Evolutionary conservation across 2,797 vertebrate species (phyloP), one percentile per base, ranked within the genome.

Genomic region (Characodon lateralis): DNA sequence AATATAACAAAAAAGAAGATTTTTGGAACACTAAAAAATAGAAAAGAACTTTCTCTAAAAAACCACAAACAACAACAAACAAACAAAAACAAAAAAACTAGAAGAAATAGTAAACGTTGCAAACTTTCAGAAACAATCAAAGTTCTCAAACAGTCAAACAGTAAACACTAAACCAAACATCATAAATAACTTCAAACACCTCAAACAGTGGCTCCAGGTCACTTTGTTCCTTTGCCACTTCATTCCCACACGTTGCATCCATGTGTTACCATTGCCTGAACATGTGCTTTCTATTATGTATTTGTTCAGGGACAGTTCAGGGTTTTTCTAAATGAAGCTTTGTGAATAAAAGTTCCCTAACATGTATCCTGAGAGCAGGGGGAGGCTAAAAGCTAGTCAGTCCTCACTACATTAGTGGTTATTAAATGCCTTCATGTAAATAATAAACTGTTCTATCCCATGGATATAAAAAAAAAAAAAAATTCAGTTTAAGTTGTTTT

Each of bases 51-150:
- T 53, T 53, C 13, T 63, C 10, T 35, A 39, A 31, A 53, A 51
- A 12, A 28, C 56, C 56, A 59, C 35, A 3, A 41, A 55, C 31
- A 56, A 5, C 28, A 1, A 31, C 2, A 6, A 22, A 28, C 35
- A 24, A 4, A 4, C 2, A n/a, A 53, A 13, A 35, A 5, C 2
- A 13, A 65, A n/a, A 41, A 31, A 51, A 65, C 2, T 9, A 31
- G 1, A 31, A 87, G 74, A 76, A 83, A 80, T 61, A 78, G 82
- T 50, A 26, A 78, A 78, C 68, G 59, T 83, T 85, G 1, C 84
- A 43, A n/a, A 43, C 6, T 14, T n/a, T 43, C 9, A n/a, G 31
- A 39, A 43, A 68, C 22, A 68, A 43, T 68, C n/a, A 1, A 22
- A 68, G 43, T 43, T 68, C 2, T 10, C 65, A n/a, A 68, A 68